phyloP scores from a whole-genome alignment of 1,140 invertebrate genomes.

The Cataglyphis hispanica region DNA sequence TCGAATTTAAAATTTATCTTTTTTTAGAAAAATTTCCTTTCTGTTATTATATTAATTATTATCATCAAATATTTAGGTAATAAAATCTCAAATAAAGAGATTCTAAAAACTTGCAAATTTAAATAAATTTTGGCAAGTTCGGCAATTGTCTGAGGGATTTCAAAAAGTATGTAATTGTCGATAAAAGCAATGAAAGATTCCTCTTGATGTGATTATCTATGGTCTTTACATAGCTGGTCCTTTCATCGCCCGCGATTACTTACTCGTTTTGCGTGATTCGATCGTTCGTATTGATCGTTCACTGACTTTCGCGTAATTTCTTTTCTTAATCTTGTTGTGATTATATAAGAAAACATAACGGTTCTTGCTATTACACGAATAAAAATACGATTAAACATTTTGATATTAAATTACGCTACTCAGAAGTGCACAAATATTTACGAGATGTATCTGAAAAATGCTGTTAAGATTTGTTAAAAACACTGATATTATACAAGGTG shows the following conservation, averaged over 20 bases:
- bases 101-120: background rate
- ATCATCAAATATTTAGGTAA: background rate
- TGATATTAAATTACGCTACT: constrained; percentile 25
- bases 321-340: constrained; percentile 18
- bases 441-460: background rate
- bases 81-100: background rate
- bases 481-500: background rate
- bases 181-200: constrained; percentile 75
- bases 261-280: constrained; percentile 33
- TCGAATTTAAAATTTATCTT: background rate
- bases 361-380: constrained; percentile 1
- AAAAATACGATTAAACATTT: constrained; percentile 22
- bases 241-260: constrained; percentile 43
- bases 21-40: background rate
- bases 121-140: background rate
- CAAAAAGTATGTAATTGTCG: constrained; percentile 63
- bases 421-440: background rate
- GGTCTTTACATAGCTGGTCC: no score
- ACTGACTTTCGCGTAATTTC: constrained; percentile 19
- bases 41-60: background rate
- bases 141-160: constrained; percentile 40
- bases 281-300: constrained; percentile 5
- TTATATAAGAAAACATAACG: background rate
- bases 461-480: background rate
- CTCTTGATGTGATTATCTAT: constrained; percentile 44